Conservation (phyloP, 2,113 vertebrate species). For the Scartelaos histophorus region DNA sequence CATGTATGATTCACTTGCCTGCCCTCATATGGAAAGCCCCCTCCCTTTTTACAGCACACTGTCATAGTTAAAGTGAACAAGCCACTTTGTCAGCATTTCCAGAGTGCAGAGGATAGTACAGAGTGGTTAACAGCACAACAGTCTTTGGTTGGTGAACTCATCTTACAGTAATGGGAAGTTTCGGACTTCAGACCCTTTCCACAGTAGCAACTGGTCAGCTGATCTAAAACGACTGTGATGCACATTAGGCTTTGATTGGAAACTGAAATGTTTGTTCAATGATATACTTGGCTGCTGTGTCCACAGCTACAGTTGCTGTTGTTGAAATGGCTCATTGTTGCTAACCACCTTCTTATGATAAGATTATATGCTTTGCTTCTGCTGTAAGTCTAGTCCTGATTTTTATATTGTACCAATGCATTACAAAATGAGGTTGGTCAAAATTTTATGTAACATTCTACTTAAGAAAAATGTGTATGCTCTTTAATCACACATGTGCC, state of each 20-base stretch:
- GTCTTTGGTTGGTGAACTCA: conserved; percentile 20
- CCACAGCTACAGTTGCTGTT: not conserved
- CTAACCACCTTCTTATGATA: conserved; percentile 21
- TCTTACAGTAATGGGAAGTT: conserved; percentile 30
- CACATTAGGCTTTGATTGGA: not conserved
- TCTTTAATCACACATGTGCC: not conserved
- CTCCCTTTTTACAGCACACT: conserved; percentile 31
- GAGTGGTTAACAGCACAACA: not conserved
- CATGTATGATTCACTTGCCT: conserved; percentile 71
- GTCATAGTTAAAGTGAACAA: conserved; percentile 25
- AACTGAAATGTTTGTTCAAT: conserved; percentile 14
- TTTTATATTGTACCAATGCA: not conserved
- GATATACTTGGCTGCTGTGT: not conserved
- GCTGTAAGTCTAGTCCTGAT: not conserved
- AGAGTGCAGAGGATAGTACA: not conserved
- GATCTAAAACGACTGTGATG: not conserved
- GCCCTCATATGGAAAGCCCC: conserved; percentile 37
- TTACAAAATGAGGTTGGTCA: not conserved
- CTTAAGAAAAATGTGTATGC: not conserved
- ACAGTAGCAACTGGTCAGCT: not conserved
- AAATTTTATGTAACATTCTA: not conserved
- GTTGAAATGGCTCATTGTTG: conserved; percentile 22
- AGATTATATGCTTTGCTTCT: not conserved
- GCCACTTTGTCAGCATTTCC: conserved; percentile 16
- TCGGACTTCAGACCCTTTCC: conserved; percentile 12